Base-by-base conservation (phyloP, 2,113 vertebrate species). In the Oreochromis tanganicae region DNA sequence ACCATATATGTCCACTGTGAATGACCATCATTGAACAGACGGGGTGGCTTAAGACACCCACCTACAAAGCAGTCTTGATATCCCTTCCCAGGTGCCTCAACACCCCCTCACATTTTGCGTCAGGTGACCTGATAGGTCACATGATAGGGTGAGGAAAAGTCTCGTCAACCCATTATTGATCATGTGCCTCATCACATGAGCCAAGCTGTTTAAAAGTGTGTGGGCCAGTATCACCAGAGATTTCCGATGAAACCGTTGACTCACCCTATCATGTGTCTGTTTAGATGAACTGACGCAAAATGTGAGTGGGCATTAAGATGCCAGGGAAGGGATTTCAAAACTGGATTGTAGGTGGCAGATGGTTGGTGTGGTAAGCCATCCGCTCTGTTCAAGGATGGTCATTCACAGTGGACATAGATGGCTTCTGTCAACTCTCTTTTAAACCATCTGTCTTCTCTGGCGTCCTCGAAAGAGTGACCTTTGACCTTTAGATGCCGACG, bases 81-180 rank as follows among this genome's bases (percentile, higher is more conserved):
- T 63, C 17, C 16, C 59, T 0, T 63, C 32, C 5, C 32, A 36
- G 16, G 59, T 36, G 19, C 59, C 59, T 34, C 59, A 63, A 63
- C 29, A 3, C 9, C 0, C 9, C 0, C 32, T 63, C 9, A 11
- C 32, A 63, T 36, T 0, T 63, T 63, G 17, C 2, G 0, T 63
- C 32, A 63, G 5, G 32, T 63, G 59, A 19, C 59, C 17, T 63
- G 9, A n/a, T 36, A 63, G 59, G 59, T 63, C 17, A 63, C 59
- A 36, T 36, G 32, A n/a, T 19, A 63, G 59, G 17, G 0, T 63
- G 59, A n/a, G 59, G 59, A 63, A 63, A 63, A 36, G 32, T 12
- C 59, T 63, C 17, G 9, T 19, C 32, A 11, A 63, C 59, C 59
- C 0, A 4, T 34, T 63, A n/a, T 63, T 36, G 59, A 63, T 36